A percentile compares a stretch with the other conserved stretches of the same genome.
phyloP scores from a whole-genome alignment of 2,113 vertebrate genomes.

The Sebastes schlegelii region DNA sequence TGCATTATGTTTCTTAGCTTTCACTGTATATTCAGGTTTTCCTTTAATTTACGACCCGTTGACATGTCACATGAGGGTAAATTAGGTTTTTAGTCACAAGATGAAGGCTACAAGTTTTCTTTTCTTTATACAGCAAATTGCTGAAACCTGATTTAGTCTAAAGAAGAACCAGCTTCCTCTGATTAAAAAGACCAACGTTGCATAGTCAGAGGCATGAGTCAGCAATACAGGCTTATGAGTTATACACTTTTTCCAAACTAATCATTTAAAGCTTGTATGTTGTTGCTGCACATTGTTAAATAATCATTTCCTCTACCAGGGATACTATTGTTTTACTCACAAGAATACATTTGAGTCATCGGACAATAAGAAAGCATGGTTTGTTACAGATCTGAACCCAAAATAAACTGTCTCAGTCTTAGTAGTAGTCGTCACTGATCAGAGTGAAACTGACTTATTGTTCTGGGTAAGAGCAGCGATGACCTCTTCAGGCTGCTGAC shows the following conservation, averaged over 20 bases:
- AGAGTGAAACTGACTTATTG: background rate
- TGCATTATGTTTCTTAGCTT: background rate
- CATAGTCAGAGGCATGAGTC: too few relatives aligned
- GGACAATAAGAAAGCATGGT: background rate
- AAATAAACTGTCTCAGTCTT: too few relatives aligned
- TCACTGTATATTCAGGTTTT: background rate
- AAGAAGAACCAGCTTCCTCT: background rate
- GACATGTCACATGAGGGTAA: constrained; percentile 20
- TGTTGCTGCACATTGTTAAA: too few relatives aligned
- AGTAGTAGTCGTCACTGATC: background rate
- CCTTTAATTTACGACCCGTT: background rate
- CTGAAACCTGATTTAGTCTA: too few relatives aligned
- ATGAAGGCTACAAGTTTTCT: background rate
- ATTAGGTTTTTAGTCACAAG: constrained; percentile 21
- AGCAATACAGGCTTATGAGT: too few relatives aligned
- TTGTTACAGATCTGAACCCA: background rate
- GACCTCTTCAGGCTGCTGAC: constrained; percentile 5
- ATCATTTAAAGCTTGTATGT: too few relatives aligned
- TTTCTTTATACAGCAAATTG: background rate
- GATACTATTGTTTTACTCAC: too few relatives aligned
- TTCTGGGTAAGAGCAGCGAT: background rate
- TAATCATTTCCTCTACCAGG: too few relatives aligned
- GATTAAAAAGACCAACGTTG: background rate
- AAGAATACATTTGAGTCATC: too few relatives aligned
- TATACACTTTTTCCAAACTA: too few relatives aligned